phyloP scores from a whole-genome alignment of 2,113 vertebrate genomes.

The Myiozetetes cayanensis region DNA sequence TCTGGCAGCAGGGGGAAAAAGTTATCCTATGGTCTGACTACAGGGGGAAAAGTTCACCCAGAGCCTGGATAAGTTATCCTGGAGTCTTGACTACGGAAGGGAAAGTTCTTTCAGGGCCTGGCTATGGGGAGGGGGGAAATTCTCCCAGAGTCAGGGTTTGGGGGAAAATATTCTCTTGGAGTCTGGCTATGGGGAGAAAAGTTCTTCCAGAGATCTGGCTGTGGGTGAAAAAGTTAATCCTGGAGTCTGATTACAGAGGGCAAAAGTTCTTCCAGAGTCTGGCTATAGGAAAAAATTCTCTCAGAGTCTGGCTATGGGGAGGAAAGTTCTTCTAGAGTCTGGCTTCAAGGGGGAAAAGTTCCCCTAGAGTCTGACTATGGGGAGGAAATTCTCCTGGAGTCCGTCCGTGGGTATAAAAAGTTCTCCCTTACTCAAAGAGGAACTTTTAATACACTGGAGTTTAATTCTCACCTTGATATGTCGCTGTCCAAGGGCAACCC shows the following conservation, averaged over 20 bases:
- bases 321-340: neutral
- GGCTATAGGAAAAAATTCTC: neutral
- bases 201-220: neutral
- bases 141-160: neutral
- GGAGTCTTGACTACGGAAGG: no score
- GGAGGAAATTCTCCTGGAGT: neutral
- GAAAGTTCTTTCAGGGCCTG: neutral
- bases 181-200: neutral
- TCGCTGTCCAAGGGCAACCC: fast-evolving
- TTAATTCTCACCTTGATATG: no score
- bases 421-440: neutral
- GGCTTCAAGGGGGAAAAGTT: neutral
- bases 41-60: no score
- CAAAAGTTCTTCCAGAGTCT: neutral
- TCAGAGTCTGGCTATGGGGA: neutral
- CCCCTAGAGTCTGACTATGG: neutral
- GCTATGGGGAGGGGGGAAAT: neutral
- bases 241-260: no score
- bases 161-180: neutral
- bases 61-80: neutral
- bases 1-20: no score
- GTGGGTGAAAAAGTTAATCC: neutral
- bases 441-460: fast-evolving
- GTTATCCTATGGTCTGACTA: no score
- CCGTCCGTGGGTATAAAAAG: neutral